Conservation (phyloP, 2,888 invertebrate species). For the Drosophila fulvimacula region DNA sequence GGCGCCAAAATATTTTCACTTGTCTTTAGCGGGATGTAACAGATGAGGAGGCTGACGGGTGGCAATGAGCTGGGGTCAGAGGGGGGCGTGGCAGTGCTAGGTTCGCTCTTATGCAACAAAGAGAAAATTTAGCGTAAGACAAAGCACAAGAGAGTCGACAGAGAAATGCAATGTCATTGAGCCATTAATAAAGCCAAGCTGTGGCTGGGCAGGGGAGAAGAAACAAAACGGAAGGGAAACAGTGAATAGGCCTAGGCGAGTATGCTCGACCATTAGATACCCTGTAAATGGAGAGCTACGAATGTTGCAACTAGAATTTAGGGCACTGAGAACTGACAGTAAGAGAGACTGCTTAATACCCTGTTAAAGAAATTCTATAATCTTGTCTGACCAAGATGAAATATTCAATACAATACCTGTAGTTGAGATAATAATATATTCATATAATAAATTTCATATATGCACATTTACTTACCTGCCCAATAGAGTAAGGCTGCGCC, state of each 20-base stretch:
- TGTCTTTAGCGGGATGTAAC: conserved; percentile 55
- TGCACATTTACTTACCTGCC: neutral
- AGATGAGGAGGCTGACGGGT: conserved; percentile 20
- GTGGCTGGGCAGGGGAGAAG: neutral
- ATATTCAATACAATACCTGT: too few relatives aligned
- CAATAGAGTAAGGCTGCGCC: neutral
- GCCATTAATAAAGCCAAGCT: conserved; percentile 55
- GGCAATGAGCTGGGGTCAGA: neutral
- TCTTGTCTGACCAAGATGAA: too few relatives aligned
- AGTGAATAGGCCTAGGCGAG: neutral
- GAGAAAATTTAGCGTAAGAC: conserved; percentile 72
- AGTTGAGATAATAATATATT: too few relatives aligned
- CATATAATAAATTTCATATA: neutral
- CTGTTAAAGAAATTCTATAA: neutral
- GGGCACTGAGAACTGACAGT: neutral
- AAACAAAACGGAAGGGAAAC: neutral
- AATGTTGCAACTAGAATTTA: neutral
- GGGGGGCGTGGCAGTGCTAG: neutral
- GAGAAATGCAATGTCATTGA: conserved; percentile 70
- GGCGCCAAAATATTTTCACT: conserved; percentile 78
- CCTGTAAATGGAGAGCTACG: neutral
- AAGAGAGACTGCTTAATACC: neutral
- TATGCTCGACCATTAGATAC: neutral
- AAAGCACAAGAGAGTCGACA: conserved; percentile 45
- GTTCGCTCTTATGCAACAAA: conserved; percentile 64